A percentile compares a stretch with the other conserved stretches of the same genome.
Conservation (phyloP, 2,888 invertebrate genomes). For the Chalcis sispes region DNA sequence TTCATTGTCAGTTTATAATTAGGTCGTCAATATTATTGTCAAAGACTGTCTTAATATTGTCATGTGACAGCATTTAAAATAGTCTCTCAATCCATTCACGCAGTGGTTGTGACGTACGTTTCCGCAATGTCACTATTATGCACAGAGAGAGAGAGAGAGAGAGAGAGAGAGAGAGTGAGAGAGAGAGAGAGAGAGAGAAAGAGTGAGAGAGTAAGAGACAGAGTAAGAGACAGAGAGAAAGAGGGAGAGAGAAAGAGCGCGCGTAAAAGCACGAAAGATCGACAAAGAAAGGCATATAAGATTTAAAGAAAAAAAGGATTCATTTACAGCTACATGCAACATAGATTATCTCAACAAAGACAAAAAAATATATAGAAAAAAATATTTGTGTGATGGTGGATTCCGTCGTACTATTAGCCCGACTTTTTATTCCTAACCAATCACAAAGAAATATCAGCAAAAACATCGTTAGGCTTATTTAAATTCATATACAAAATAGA, state of each 20-base stretch:
- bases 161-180: neutral
- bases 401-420: too few species aligned
- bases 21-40: too few species aligned
- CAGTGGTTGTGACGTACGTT: constrained; percentile 64
- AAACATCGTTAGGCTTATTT: neutral
- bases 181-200: neutral
- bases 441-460: too few species aligned
- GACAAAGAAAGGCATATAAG: neutral
- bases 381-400: too few species aligned
- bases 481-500: too few species aligned
- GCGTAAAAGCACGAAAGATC: neutral
- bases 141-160: neutral
- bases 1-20: too few species aligned
- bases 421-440: too few species aligned
- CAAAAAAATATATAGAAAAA: neutral
- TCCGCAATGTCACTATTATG: constrained; percentile 58
- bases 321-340: neutral
- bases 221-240: neutral
- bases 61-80: neutral
- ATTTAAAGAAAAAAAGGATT: constrained; percentile 1
- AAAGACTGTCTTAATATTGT: too few species aligned
- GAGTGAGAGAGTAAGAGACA: too few species aligned
- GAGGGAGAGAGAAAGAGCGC: constrained; percentile 2
- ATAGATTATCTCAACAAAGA: neutral
- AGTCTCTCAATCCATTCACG: constrained; percentile 8